phyloP scores from a whole-genome alignment of 2,113 vertebrate species.

The Tapirus terrestris region DNA sequence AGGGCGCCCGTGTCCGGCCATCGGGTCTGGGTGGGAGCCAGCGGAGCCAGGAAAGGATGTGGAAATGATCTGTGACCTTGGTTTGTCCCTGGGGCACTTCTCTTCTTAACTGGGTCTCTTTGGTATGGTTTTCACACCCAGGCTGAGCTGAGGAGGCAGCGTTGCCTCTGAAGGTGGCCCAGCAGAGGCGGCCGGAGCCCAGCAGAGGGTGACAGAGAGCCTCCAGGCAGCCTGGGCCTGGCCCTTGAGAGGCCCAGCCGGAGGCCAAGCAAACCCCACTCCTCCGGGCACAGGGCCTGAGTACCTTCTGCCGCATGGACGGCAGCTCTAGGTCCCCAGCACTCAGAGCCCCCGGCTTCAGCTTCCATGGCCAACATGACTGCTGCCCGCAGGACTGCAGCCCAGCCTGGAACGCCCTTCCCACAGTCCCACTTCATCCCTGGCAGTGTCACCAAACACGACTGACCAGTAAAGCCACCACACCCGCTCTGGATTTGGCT shows the following conservation, averaged over 20 bases:
- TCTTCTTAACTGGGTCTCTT: neutral
- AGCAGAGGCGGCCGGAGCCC: conserved; percentile 32
- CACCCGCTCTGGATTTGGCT: neutral
- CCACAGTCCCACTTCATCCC: neutral
- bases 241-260: neutral
- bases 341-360: neutral
- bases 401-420: neutral
- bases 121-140: neutral
- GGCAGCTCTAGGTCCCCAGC: neutral
- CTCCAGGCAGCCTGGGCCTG: neutral
- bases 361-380: neutral
- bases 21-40: neutral
- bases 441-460: neutral
- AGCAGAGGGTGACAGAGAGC: conserved; percentile 69
- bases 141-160: neutral
- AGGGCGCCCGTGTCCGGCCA: neutral
- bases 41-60: neutral
- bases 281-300: accelerated
- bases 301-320: accelerated
- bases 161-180: neutral
- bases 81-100: neutral
- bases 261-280: neutral
- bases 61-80: neutral
- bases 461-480: neutral
- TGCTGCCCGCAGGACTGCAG: neutral